Evolutionary conservation across 2,888 invertebrate genomes (phyloP).

Genomic region (Drosophila fungiperda): DNA sequence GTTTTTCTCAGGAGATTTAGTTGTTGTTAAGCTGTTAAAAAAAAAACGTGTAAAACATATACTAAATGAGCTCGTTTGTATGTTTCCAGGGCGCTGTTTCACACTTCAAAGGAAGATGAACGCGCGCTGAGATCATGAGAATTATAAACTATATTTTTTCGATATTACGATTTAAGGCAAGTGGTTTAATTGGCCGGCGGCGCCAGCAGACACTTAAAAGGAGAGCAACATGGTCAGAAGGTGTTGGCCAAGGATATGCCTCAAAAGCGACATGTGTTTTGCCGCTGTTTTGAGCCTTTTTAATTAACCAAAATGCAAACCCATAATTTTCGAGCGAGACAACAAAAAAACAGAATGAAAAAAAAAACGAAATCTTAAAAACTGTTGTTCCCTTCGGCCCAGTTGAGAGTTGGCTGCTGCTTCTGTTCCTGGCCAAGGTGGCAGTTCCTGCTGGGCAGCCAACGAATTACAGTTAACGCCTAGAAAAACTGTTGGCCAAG

Average conservation of each 20-base stretch:
- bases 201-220: conserved; percentile 57
- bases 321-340: conserved; percentile 64
- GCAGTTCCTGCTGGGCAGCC: conserved; percentile 74
- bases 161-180: conserved; percentile 23
- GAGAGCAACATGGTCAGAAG: conserved; percentile 32
- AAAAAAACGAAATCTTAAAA: conserved; percentile 6
- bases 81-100: conserved; percentile 2
- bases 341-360: not conserved
- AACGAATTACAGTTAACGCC: conserved; percentile 75
- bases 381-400: conserved; percentile 41
- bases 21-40: not conserved
- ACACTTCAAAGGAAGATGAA: conserved; percentile 31
- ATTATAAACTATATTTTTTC: conserved; percentile 23
- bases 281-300: conserved; percentile 59
- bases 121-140: conserved; percentile 20
- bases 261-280: conserved; percentile 38
- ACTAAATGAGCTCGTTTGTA: conserved; percentile 9
- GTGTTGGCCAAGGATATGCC: conserved; percentile 69
- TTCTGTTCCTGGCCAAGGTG: conserved; percentile 58
- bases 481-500: conserved; percentile 67
- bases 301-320: conserved; percentile 75
- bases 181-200: conserved; percentile 67
- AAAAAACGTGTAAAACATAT: conserved; percentile 14
- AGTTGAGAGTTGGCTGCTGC: conserved; percentile 32
- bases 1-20: conserved; percentile 1